Conservation (phyloP, 35 echinoderm and acorn worm species). For the Stichopus chloronotus region DNA sequence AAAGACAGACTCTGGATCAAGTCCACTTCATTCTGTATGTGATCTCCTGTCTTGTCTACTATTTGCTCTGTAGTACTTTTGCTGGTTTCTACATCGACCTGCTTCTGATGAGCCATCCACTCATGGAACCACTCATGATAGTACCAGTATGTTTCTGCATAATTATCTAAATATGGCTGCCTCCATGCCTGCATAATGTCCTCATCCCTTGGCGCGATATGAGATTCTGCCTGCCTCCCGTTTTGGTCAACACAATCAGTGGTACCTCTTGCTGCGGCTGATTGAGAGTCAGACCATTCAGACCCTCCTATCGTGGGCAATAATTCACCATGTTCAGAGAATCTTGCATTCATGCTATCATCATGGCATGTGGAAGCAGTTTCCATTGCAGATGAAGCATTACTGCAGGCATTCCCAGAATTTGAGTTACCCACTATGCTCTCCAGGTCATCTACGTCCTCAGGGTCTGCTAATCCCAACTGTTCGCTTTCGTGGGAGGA, state of each 20-base stretch:
- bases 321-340: background rate
- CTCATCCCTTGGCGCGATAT: background rate
- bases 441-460: background rate
- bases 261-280: background rate
- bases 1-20: background rate
- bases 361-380: background rate
- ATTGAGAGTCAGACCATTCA: background rate
- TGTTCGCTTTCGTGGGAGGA: constrained; percentile 35
- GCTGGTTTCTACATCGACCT: background rate
- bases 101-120: background rate
- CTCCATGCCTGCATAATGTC: constrained; percentile 24
- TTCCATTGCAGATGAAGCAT: background rate
- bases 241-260: background rate
- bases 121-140: constrained; percentile 47
- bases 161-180: constrained; percentile 47
- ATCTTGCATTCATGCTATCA: background rate
- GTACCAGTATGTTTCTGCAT: constrained; percentile 42
- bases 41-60: background rate
- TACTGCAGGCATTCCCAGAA: background rate
- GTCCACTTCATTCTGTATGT: background rate
- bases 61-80: too few relatives aligned
- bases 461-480: background rate
- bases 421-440: background rate
- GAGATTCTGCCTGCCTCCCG: background rate
- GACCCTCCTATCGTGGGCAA: background rate